phyloP scores from a whole-genome alignment of 1,140 invertebrate genomes.

The Aphis craccivora region DNA sequence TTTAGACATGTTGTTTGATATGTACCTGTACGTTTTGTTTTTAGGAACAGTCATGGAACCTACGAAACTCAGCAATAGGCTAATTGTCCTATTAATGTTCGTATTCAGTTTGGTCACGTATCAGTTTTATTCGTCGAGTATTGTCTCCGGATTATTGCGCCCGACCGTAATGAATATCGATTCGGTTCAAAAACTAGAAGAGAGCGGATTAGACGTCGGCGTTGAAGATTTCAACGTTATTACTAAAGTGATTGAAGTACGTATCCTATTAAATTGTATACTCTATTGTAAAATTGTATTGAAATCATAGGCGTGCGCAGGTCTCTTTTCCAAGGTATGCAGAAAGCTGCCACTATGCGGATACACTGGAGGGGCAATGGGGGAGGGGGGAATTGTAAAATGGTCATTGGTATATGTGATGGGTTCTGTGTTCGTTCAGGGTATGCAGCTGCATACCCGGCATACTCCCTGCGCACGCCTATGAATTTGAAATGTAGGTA shows the following conservation, averaged over 20 bases:
- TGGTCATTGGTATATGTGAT: too few species aligned
- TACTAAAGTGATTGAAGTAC: not conserved
- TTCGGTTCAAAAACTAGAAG: constrained; percentile 16
- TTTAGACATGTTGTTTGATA: not conserved
- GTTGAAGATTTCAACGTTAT: not conserved
- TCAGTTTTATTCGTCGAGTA: constrained; percentile 64
- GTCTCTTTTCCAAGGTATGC: too few species aligned
- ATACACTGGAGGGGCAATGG: too few species aligned
- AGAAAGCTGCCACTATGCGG: too few species aligned
- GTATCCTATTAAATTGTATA: not conserved
- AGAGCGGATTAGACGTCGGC: constrained; percentile 39
- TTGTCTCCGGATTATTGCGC: constrained; percentile 63
- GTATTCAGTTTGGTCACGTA: constrained; percentile 67
- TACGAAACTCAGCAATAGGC: constrained; percentile 32
- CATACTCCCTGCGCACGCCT: too few species aligned
- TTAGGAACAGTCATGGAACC: not conserved
- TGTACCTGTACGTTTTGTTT: not conserved
- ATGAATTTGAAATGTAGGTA: too few species aligned
- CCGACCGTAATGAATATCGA: constrained; percentile 24
- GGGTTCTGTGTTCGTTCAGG: too few species aligned
- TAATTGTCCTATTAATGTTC: constrained; percentile 44
- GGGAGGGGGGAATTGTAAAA: too few species aligned
- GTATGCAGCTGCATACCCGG: too few species aligned
- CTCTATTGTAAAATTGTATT: not conserved
- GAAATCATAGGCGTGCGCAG: too few species aligned